Conservation (phyloP, 2,888 invertebrate genomes). For the Thysanoteuthis rhombus region DNA sequence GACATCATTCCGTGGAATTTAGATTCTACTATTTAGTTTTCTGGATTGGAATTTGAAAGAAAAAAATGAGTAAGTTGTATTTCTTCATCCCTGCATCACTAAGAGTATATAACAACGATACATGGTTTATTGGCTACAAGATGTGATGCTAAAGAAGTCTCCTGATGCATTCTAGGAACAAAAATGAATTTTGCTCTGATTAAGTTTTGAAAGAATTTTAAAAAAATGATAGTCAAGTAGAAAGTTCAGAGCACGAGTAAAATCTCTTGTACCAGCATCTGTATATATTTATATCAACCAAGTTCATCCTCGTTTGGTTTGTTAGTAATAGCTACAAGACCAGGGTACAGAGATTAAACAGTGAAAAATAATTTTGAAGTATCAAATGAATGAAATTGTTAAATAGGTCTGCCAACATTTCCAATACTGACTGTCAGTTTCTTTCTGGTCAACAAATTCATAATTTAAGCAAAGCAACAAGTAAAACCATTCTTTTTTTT, state of each 20-base stretch:
- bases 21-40: constrained; percentile 30
- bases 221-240: background rate
- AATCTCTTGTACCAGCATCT: background rate
- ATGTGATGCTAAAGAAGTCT: background rate
- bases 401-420: background rate
- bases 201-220: background rate
- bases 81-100: constrained; percentile 20
- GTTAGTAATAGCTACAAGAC: background rate
- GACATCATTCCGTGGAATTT: constrained; percentile 22
- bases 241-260: background rate
- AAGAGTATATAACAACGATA: background rate
- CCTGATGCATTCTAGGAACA: background rate
- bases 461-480: background rate
- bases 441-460: background rate
- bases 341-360: background rate
- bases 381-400: background rate
- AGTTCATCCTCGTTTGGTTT: background rate
- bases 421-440: background rate
- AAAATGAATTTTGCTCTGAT: background rate
- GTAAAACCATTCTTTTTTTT: background rate
- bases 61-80: constrained; percentile 26
- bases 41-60: constrained; percentile 31
- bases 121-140: constrained; percentile 12
- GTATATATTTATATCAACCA: background rate
- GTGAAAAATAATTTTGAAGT: background rate